Percentiles rank a stretch among this genome's conserved stretches.
Conservation (phyloP, 2,113 vertebrate genomes). For the Orientallactaga bullata region DNA sequence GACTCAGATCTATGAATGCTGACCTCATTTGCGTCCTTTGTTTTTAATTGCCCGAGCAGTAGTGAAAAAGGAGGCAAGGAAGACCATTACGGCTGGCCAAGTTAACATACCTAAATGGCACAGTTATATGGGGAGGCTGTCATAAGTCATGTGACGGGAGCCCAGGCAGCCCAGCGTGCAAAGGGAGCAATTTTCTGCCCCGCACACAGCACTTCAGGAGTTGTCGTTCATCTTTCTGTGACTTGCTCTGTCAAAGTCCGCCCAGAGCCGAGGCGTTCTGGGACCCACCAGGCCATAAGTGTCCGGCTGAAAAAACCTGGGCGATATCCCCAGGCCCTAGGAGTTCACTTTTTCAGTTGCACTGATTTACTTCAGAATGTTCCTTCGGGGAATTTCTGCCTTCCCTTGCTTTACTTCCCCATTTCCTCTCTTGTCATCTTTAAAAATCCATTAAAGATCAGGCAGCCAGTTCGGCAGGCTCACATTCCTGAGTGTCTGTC, state of each 20-base stretch:
- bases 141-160: conserved; percentile 90
- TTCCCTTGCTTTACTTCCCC: conserved; percentile 90
- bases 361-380: conserved; percentile 95
- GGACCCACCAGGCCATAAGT: conserved; percentile 92
- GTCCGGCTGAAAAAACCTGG: conserved; percentile 92
- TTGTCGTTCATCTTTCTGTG: conserved; percentile 96
- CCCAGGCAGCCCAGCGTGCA: conserved; percentile 89
- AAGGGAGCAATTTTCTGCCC: conserved; percentile 98
- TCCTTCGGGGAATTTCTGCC: conserved; percentile 94
- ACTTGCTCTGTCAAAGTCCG: conserved; percentile 94
- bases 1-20: conserved; percentile 83
- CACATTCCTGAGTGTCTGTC: conserved; percentile 85
- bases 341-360: conserved; percentile 93
- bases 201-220: conserved; percentile 95
- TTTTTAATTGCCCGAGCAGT: conserved; percentile 80
- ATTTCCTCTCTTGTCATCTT: conserved; percentile 93
- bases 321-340: conserved; percentile 92
- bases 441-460: conserved; percentile 93
- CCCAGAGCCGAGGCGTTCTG: conserved; percentile 90
- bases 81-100: conserved; percentile 86
- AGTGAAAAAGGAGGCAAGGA: conserved; percentile 65
- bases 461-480: conserved; percentile 87
- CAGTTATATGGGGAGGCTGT: conserved; percentile 88
- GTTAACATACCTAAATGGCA: conserved; percentile 96
- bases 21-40: conserved; percentile 82